Evolutionary conservation across 2,797 vertebrate genomes (phyloP).

Genomic region (Peromyscus eremicus): DNA sequence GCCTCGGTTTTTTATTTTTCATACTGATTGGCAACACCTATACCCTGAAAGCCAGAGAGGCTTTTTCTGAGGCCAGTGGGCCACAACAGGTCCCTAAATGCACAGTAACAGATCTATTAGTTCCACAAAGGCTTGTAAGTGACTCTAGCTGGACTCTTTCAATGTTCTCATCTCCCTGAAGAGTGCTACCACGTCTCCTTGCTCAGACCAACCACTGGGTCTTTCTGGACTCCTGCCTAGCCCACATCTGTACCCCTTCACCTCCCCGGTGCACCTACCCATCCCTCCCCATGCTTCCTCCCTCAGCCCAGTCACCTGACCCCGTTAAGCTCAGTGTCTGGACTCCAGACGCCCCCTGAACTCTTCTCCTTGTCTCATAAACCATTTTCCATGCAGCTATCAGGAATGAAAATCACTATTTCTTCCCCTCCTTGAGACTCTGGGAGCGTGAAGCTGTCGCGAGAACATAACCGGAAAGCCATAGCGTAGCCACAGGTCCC

Average conservation of each 20-base stretch:
- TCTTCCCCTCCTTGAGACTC: background rate
- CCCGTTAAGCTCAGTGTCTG: background rate
- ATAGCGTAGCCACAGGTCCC: background rate
- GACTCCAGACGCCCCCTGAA: background rate
- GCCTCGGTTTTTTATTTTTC: background rate
- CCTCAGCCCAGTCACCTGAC: background rate
- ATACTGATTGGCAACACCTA: background rate
- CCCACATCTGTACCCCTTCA: background rate
- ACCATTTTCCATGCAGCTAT: background rate
- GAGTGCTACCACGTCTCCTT: background rate
- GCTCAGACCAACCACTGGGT: background rate
- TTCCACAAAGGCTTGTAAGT: background rate
- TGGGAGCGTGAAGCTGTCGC: no score
- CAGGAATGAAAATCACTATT: background rate
- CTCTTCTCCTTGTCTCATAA: background rate
- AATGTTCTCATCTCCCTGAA: fast-evolving
- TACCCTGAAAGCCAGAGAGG: background rate
- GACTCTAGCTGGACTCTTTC: background rate
- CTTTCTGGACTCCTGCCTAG: background rate
- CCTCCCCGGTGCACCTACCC: background rate
- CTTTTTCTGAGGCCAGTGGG: background rate
- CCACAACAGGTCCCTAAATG: background rate
- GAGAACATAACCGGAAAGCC: background rate
- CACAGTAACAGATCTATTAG: no score
- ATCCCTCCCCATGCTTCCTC: background rate